These are phyloP conservation scores for Eulemur macaco DNA, from an alignment of 2,113 vertebrate species.

Conservation along the genomic window DNA sequence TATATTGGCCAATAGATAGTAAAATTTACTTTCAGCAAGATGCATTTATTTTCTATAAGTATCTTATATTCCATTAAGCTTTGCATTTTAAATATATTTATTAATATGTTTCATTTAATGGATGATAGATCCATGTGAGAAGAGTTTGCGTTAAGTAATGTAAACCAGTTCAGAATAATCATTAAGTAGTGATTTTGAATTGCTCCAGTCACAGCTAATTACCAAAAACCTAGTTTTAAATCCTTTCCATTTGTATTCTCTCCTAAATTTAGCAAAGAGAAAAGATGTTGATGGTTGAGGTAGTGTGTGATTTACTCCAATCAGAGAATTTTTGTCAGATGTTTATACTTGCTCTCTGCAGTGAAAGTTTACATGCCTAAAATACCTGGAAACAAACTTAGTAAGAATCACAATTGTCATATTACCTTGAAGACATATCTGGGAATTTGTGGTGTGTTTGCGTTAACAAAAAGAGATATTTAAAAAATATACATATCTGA, in stretches of 20 bases:
- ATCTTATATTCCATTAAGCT: neutral
- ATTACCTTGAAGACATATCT: slow-evolving; percentile 1
- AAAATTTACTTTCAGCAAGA: neutral
- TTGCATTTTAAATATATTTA: neutral
- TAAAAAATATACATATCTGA: neutral
- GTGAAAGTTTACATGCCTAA: neutral
- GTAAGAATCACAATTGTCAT: neutral
- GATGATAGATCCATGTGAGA: neutral
- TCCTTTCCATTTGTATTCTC: slow-evolving; percentile 55
- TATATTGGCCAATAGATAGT: neutral
- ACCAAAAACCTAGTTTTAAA: slow-evolving; percentile 55
- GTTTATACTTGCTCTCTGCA: slow-evolving; percentile 3
- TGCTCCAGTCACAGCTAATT: slow-evolving; percentile 60
- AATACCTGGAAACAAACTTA: slow-evolving; percentile 36
- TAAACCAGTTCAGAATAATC: slow-evolving; percentile 43
- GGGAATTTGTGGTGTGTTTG: neutral
- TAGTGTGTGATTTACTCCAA: slow-evolving; percentile 60
- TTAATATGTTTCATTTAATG: slow-evolving; percentile 51
- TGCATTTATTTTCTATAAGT: neutral
- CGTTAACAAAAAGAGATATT: neutral
- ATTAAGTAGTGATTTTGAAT: slow-evolving; percentile 53
- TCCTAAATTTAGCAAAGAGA: slow-evolving; percentile 64
- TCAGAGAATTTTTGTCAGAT: slow-evolving; percentile 58
- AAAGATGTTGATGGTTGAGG: slow-evolving; percentile 59
- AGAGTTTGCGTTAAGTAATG: slow-evolving; percentile 61